Evolutionary conservation across 1,140 invertebrate genomes (phyloP).

Genomic region (Bombus terrestris): DNA sequence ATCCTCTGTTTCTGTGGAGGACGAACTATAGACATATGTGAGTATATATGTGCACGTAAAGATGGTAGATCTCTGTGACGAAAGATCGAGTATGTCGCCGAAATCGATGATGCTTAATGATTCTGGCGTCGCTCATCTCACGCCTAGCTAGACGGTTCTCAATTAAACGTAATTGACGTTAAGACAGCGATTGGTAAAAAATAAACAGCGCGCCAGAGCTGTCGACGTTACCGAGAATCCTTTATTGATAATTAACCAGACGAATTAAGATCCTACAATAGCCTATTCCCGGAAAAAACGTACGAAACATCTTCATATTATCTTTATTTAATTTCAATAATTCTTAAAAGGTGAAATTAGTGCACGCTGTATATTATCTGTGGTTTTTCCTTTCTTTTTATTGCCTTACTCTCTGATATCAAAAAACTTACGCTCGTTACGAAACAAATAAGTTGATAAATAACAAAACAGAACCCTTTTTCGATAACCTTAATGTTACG

Average conservation of each 20-base stretch:
- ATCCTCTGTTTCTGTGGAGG: constrained; percentile 74
- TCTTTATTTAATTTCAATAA: not conserved
- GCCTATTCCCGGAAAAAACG: not conserved
- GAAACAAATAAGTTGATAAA: too few species aligned
- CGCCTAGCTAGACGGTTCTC: not conserved
- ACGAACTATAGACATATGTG: constrained; percentile 82
- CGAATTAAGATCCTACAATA: not conserved
- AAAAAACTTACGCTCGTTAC: too few species aligned
- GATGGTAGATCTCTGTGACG: not conserved
- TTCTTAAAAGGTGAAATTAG: not conserved
- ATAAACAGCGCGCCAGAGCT: not conserved
- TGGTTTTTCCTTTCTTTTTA: not conserved
- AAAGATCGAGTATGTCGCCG: not conserved
- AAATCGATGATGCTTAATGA: not conserved
- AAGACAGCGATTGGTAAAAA: constrained; percentile 3
- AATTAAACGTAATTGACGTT: constrained; percentile 18
- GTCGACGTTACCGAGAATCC: not conserved
- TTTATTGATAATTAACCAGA: not conserved
- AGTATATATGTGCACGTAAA: constrained; percentile 56
- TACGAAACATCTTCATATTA: not conserved
- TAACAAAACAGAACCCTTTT: too few species aligned
- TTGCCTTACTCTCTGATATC: not conserved
- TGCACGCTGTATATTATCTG: too few species aligned
- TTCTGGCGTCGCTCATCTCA: not conserved
- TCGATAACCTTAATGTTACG: too few species aligned